A percentile compares a stretch with the other conserved stretches of the same genome.
phyloP scores from a whole-genome alignment of 2,888 invertebrate species.

The Drosophila trichaetosa region DNA sequence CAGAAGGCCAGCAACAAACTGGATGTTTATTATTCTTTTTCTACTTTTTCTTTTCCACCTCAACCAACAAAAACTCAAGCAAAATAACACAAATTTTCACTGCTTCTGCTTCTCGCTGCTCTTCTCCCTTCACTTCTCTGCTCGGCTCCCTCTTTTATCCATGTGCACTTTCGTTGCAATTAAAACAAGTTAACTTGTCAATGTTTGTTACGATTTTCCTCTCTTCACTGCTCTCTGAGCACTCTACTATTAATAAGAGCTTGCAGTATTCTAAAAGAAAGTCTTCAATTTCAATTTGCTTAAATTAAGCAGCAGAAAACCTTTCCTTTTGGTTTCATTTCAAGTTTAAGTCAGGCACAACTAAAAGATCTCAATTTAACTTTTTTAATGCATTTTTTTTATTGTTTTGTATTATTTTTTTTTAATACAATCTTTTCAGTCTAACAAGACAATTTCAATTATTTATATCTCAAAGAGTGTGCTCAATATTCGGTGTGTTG shows the following conservation, averaged over 20 bases:
- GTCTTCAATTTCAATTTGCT: neutral
- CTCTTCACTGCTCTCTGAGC: neutral
- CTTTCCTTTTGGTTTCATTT: neutral
- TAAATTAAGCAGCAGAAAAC: neutral
- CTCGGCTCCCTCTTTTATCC: neutral
- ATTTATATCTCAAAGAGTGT: constrained; percentile 4
- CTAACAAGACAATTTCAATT: neutral
- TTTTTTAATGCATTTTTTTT: neutral
- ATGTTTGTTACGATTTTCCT: constrained; percentile 13
- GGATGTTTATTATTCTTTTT: constrained; percentile 17
- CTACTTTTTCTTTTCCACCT: constrained; percentile 13
- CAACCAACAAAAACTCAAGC: constrained; percentile 31
- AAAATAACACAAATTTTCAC: constrained; percentile 57
- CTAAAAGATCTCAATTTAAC: neutral
- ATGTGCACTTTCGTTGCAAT: constrained; percentile 63
- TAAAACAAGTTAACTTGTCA: constrained; percentile 55
- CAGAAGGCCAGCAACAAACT: constrained; percentile 43
- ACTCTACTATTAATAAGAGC: neutral
- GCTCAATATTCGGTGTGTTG: constrained; percentile 1
- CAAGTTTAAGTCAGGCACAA: neutral
- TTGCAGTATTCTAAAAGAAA: neutral
- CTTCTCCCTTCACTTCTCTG: neutral
- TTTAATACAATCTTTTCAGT: neutral
- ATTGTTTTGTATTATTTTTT: neutral
- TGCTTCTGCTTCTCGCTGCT: neutral